Conservation (phyloP, 1,140 invertebrate species). For the Mamestra configurata region DNA sequence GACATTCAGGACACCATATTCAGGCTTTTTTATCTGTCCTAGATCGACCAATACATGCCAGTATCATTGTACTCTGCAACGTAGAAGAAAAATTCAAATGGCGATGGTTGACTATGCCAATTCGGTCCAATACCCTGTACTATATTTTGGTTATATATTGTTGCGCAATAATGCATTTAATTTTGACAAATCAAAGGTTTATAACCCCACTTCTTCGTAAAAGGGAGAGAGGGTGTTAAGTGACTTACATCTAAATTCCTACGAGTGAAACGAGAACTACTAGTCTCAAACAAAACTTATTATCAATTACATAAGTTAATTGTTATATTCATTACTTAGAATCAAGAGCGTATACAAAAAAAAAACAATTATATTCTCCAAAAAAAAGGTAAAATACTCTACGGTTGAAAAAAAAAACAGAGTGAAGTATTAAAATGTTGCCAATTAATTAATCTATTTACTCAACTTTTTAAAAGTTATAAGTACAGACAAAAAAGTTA, state of each 20-base stretch:
- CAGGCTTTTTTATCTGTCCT: too few species aligned
- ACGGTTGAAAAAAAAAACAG: background rate
- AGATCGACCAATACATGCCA: too few species aligned
- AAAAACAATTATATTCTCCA: background rate
- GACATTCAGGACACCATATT: too few species aligned
- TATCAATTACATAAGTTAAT: conserved; percentile 26
- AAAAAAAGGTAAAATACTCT: background rate
- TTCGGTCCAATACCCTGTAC: too few species aligned
- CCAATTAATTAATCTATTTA: background rate
- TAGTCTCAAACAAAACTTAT: conserved; percentile 27
- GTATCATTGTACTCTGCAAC: too few species aligned
- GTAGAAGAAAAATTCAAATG: too few species aligned
- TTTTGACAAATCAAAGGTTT: background rate
- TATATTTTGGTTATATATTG: too few species aligned
- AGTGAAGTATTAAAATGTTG: background rate
- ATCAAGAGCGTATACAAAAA: conserved; percentile 42
- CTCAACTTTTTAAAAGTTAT: background rate
- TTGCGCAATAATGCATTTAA: too few species aligned
- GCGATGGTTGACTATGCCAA: too few species aligned
- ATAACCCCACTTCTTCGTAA: background rate
- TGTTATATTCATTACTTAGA: background rate
- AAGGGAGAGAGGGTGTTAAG: conserved; percentile 4
- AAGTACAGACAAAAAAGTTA: background rate
- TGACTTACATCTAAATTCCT: conserved; percentile 26
- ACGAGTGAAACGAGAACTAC: conserved; percentile 32